Evolutionary conservation across 2,113 vertebrate species (phyloP), one percentile per base, ranked within the genome.

Genomic region (Leucosticte australis): DNA sequence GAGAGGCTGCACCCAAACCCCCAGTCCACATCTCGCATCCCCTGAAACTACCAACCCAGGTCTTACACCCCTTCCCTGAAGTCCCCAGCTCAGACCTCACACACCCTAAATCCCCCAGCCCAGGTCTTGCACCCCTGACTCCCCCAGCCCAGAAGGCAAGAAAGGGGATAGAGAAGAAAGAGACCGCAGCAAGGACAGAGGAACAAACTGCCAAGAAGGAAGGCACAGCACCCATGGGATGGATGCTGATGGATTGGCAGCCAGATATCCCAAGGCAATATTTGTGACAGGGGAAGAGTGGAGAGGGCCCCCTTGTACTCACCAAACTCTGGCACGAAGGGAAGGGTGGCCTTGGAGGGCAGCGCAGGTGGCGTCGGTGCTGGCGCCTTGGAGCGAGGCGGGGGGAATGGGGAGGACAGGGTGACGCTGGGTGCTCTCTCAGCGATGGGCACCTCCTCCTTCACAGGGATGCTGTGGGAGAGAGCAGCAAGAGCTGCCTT

Each of bases 301-400:
- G 21, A 46, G 74, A 31, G 9, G 1, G 7, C 6, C 17, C 11
- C 46, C 27, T 14, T 2, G 11, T 63, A 94, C 94, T 94, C 83
- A 95, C 94, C 94, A 4, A 95, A 95, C 44, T 90, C 57, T 0
- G 94, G 92, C 57, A 90, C 82, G 0, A 95, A 92, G 47, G 77
- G 57, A 33, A 47, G 15, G 42, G 8, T 26, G 63, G 37, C 73
- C 78, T 83, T 80, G 82, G 73, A 46, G 39, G 89, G 94, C 30
- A 65, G 55, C 4, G 39, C 46, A 0, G 19, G 87, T 2, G 35
- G 89, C 1, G 30, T 23, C 1, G 1, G 79, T 18, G 27, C 75
- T 3, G 50, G 80, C 0, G 16, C 63, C 71, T 65, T 75, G 0
- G 62, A 24, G 82, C 2, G 3, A 60, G 81, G 56, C 8, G 44